Conservation (phyloP, 2,888 invertebrate genomes). For the Hydrotaea cyrtoneurina region DNA sequence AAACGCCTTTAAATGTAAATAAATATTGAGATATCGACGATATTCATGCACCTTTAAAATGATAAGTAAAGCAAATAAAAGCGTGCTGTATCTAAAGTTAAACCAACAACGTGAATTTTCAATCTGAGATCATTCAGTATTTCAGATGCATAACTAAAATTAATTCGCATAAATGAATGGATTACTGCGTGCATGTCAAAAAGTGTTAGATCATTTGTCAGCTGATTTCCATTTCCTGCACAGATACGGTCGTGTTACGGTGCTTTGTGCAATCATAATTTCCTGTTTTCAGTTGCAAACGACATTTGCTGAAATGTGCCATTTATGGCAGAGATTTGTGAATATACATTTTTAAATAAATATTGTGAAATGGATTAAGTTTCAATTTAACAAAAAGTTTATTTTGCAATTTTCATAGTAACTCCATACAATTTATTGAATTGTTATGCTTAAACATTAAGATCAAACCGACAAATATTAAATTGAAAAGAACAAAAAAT, state of each 20-base stretch:
- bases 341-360: background rate
- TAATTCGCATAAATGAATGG: background rate
- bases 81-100: background rate
- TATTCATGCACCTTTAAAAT: background rate
- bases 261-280: background rate
- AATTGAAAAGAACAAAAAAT: background rate
- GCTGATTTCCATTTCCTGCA: constrained; percentile 22
- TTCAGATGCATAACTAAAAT: background rate
- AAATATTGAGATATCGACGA: background rate
- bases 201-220: background rate
- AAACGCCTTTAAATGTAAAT: constrained; percentile 17
- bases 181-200: background rate
- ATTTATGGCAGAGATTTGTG: background rate
- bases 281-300: constrained; percentile 14
- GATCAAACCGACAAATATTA: background rate
- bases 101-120: too few species aligned
- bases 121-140: too few species aligned
- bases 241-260: background rate
- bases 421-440: background rate
- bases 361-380: constrained; percentile 5
- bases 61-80: background rate
- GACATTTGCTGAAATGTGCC: background rate
- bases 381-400: background rate
- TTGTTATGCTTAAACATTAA: background rate
- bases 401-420: background rate